Conservation (phyloP, 2,888 invertebrate genomes). For the Macrosiphum euphorbiae region DNA sequence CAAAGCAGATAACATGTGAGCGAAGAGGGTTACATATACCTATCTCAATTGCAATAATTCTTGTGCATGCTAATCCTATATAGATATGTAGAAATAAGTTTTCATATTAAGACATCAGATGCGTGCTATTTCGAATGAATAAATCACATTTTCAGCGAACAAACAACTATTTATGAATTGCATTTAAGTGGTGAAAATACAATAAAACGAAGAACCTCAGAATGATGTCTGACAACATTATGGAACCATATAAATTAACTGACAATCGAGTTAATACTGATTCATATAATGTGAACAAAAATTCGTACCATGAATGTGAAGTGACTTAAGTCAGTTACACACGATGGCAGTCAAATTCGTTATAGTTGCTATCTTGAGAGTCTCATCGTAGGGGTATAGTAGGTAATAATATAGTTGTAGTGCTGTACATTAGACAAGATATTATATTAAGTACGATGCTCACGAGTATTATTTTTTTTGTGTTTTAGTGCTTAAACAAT, state of each 20-base stretch:
- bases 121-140: background rate
- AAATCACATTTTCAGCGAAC: background rate
- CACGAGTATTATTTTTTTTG: background rate
- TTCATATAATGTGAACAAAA: background rate
- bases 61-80: background rate
- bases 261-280: background rate
- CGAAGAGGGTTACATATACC: background rate
- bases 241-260: background rate
- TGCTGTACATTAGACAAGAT: background rate
- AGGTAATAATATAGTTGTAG: background rate
- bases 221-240: background rate
- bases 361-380: background rate
- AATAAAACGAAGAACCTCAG: background rate
- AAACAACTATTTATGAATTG: background rate
- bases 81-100: background rate
- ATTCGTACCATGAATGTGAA: background rate
- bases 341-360: background rate
- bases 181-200: background rate
- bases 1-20: background rate
- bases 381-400: background rate
- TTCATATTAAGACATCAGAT: background rate
- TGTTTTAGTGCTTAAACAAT: background rate
- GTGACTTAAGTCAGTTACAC: background rate
- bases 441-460: background rate
- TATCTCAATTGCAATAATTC: background rate